Base-by-base conservation (phyloP, 2,113 vertebrate genomes). In the Cyprinodon tularosa region DNA sequence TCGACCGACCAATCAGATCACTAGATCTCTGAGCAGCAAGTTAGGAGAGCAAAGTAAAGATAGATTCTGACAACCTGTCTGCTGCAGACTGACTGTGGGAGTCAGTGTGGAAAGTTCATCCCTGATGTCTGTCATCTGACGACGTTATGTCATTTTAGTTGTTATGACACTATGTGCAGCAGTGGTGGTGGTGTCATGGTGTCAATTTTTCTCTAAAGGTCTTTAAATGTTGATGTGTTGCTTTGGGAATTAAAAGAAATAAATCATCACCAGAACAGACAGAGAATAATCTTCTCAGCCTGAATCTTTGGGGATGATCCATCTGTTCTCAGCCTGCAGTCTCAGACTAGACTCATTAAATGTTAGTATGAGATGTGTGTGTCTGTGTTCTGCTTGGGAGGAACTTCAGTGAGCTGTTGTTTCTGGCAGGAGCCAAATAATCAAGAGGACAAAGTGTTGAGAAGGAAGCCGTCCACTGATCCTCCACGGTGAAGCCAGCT, bases 341-440 rank as follows among this genome's bases (percentile, higher is more conserved):
- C 62, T 79, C 72, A 90, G 60, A 73, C 45, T 4, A 73, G 65
- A 73, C 29, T 38, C 38, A 77, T 45, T 77, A 0, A 62, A 50
- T 81, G 22, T 66, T 53, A 68, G 59, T 37, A 20, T 48, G 61
- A 4, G 17, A 15, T 72, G 60, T 12, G 68, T 67, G 72, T 40
- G 59, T 69, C 45, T 63, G 66, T 40, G 22, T 72, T 72, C 22
- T 70, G 59, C 38, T 15, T 48, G 11, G 47, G 42, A 71, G 66
- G 66, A n/a, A 69, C 72, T 71, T 82, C 65, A 82, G 64, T 72
- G 74, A 89, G 82, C 67, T 88, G 81, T 86, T 86, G 76, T 89
- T 89, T 89, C 87, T 91, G 88, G 89, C 89, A 84, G 22, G 71
- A 57, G 37, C 50, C 68, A 72, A 74, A 81, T 68, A 83, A 87